Conservation (phyloP, 1,140 invertebrate species). For the Caenorhabditis tropicalis region DNA sequence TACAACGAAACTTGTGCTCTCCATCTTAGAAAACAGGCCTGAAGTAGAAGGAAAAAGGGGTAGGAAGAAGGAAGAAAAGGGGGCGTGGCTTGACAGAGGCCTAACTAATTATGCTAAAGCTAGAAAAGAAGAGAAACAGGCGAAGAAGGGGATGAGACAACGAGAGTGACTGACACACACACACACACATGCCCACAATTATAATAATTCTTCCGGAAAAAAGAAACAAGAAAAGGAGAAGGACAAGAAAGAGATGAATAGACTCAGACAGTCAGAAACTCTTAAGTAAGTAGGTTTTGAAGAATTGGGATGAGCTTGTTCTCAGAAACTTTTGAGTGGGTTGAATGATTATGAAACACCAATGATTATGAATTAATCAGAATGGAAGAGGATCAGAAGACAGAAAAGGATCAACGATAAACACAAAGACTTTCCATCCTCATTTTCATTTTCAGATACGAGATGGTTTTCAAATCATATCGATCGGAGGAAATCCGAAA, state of each 20-base stretch:
- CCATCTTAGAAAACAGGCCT: not conserved
- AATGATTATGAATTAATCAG: not conserved
- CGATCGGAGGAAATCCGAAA: too few species aligned
- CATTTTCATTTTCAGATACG: too few species aligned
- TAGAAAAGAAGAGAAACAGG: not conserved
- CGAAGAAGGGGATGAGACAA: not conserved
- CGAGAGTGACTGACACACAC: not conserved
- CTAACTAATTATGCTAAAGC: slow-evolving; percentile 44
- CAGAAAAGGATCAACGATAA: too few species aligned
- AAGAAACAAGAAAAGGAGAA: not conserved
- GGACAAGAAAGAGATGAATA: not conserved
- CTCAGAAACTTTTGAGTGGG: slow-evolving; percentile 16
- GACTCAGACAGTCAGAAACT: not conserved
- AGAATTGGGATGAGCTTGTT: slow-evolving; percentile 7
- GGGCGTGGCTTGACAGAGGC: slow-evolving; percentile 32
- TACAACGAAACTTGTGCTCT: slow-evolving; percentile 31
- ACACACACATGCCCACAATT: slow-evolving; percentile 15
- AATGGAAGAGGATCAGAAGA: not conserved
- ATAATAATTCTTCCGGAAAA: slow-evolving; percentile 42
- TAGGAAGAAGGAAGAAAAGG: not conserved
- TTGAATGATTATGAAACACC: not conserved
- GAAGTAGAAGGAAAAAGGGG: not conserved
- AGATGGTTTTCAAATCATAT: too few species aligned
- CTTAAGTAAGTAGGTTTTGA: slow-evolving; percentile 10
- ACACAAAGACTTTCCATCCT: too few species aligned